Percentiles rank a stretch among this genome's conserved stretches.
phyloP scores from a whole-genome alignment of 2,888 invertebrate genomes.

The Spodoptera picta region DNA sequence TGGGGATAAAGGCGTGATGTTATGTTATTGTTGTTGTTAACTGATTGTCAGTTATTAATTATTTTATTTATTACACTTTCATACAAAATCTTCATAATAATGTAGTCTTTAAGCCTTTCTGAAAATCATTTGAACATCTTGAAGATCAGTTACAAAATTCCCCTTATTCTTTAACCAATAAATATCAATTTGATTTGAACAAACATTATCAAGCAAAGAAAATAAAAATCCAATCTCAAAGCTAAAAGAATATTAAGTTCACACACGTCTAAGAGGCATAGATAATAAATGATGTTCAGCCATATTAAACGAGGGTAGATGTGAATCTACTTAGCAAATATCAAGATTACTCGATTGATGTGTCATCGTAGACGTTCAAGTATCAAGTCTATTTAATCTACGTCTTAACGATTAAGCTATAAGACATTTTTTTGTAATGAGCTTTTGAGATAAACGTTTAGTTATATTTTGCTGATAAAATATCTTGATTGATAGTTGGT shows the following conservation, averaged over 20 bases:
- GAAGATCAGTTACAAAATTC: background rate
- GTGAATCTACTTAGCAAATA: slow-evolving; percentile 36
- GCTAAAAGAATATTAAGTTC: slow-evolving; percentile 33
- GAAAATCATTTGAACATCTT: no score
- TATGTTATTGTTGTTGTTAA: no score
- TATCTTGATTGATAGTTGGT: no score
- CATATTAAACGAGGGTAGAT: slow-evolving; percentile 41
- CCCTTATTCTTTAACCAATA: no score
- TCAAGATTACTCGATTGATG: slow-evolving; percentile 18
- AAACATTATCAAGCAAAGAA: slow-evolving; percentile 11
- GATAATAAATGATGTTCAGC: slow-evolving; percentile 36
- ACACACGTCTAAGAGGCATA: slow-evolving; percentile 23
- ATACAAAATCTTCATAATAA: no score
- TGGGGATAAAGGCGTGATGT: no score
- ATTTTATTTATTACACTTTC: no score
- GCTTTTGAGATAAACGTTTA: background rate
- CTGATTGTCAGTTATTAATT: no score
- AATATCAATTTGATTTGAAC: background rate
- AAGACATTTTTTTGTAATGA: background rate
- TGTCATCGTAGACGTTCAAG: slow-evolving; percentile 15
- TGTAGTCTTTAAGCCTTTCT: no score
- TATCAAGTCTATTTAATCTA: slow-evolving; percentile 16
- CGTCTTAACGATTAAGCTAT: slow-evolving; percentile 3
- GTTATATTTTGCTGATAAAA: no score
- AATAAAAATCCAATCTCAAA: slow-evolving; percentile 26